phyloP scores from a whole-genome alignment of 1,140 invertebrate genomes.

The Subanguina moxae region DNA sequence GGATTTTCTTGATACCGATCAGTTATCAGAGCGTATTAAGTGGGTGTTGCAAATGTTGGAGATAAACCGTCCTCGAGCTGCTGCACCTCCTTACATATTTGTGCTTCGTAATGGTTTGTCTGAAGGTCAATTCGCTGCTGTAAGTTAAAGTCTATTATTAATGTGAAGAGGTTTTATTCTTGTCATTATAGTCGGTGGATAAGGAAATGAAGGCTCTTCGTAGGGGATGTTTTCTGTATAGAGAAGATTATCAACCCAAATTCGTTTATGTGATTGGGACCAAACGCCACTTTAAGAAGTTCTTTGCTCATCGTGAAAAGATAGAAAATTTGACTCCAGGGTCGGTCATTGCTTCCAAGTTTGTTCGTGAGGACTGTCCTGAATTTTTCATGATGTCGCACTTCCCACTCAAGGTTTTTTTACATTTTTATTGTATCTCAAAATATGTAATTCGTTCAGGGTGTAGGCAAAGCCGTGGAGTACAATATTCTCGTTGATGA shows the following conservation, averaged over 20 bases:
- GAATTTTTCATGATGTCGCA: constrained; percentile 22
- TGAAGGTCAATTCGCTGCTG: constrained; percentile 15
- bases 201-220: constrained; percentile 22
- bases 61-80: constrained; percentile 13
- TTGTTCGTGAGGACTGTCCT: constrained; percentile 17
- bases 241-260: constrained; percentile 4
- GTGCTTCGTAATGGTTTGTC: constrained; percentile 12
- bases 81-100: constrained; percentile 1
- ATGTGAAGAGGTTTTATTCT: not conserved
- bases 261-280: constrained; percentile 30
- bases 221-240: constrained; percentile 10
- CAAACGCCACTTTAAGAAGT: constrained; percentile 28
- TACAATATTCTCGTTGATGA: constrained; percentile 6
- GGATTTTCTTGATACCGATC: constrained; percentile 6
- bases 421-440: not conserved
- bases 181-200: constrained; percentile 6
- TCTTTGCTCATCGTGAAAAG: not conserved
- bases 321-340: constrained; percentile 17
- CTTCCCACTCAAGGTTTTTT: constrained; percentile 10
- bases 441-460: constrained; percentile 7
- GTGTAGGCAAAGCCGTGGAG: constrained; percentile 18
- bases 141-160: not conserved
- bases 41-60: constrained; percentile 12
- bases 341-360: constrained; percentile 26
- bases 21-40: constrained; percentile 15